phyloP scores from a whole-genome alignment of 2,797 vertebrate species.

The Liparis tanakae region DNA sequence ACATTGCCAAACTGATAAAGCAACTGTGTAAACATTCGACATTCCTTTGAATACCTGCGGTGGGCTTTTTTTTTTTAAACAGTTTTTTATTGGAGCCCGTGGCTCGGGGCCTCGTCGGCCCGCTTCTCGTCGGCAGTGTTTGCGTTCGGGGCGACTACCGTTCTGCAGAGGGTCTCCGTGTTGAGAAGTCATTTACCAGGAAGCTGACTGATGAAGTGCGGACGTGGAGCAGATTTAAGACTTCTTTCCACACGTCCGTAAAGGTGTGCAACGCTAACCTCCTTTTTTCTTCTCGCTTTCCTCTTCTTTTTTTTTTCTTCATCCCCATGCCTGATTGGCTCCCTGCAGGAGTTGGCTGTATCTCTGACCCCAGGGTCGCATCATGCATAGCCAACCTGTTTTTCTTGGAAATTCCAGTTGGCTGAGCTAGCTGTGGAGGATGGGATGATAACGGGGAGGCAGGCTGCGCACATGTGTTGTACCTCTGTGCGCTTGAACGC shows the following conservation, averaged over 20 bases:
- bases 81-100: slow-evolving; percentile 55
- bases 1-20: slow-evolving; percentile 61
- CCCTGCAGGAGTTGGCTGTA: slow-evolving; percentile 71
- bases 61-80: slow-evolving; percentile 30
- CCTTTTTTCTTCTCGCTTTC: slow-evolving; percentile 5
- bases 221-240: slow-evolving; percentile 71
- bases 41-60: slow-evolving; percentile 59
- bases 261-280: slow-evolving; percentile 51
- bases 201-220: slow-evolving; percentile 70
- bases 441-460: slow-evolving; percentile 51
- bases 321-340: slow-evolving; percentile 58
- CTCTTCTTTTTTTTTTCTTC: slow-evolving; percentile 36
- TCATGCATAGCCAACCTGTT: slow-evolving; percentile 74
- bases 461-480: slow-evolving; percentile 41
- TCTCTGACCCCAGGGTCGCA: slow-evolving; percentile 74
- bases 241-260: slow-evolving; percentile 57
- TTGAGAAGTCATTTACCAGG: slow-evolving; percentile 61
- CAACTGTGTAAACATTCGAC: slow-evolving; percentile 48
- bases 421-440: slow-evolving; percentile 64
- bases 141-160: slow-evolving; percentile 53
- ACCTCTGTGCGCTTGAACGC: slow-evolving; percentile 39
- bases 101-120: slow-evolving; percentile 35
- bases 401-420: slow-evolving; percentile 78
- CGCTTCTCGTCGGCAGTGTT: slow-evolving; percentile 42
- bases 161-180: slow-evolving; percentile 45